Percentiles rank a stretch among this genome's conserved stretches.
These are phyloP conservation scores for Eriocheir sinensis DNA, from an alignment of 1,140 invertebrate genomes.

Conservation along the genomic window DNA sequence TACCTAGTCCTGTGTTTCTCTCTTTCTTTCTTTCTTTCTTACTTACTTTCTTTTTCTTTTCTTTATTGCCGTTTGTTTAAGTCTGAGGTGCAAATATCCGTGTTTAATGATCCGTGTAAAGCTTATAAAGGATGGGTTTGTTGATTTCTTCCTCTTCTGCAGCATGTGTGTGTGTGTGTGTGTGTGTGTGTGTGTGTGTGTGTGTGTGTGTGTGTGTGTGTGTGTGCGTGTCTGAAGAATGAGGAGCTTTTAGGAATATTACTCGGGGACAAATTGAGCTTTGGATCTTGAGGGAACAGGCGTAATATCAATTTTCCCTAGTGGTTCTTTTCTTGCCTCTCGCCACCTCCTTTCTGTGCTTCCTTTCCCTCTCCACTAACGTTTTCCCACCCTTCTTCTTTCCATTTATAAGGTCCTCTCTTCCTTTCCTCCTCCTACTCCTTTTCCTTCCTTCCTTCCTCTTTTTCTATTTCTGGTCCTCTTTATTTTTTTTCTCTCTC, in stretches of 20 bases:
- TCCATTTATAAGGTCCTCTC: neutral
- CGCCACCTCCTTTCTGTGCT: too few relatives aligned
- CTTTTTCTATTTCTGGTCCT: neutral
- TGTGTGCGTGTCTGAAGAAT: neutral
- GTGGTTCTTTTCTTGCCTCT: neutral
- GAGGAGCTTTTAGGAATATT: neutral
- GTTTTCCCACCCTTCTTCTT: neutral
- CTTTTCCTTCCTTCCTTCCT: neutral
- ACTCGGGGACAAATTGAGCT: neutral
- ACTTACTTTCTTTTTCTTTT: neutral
- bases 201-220: conserved; percentile 22
- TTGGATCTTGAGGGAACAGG: neutral
- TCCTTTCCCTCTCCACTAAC: neutral
- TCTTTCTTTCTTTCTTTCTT: neutral
- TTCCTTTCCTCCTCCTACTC: neutral
- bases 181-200: neutral
- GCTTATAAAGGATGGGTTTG: neutral
- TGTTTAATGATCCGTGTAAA: neutral
- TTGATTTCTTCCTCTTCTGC: too few relatives aligned
- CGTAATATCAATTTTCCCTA: neutral
- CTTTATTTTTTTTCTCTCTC: too few relatives aligned
- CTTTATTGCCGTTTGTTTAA: too few relatives aligned
- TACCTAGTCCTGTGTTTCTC: too few relatives aligned
- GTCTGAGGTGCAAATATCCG: neutral
- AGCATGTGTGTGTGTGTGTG: neutral